Evolutionary conservation across 2,888 invertebrate species (phyloP), one percentile per base, ranked within the genome.

Genomic region (Anagyrus pseudococci): DNA sequence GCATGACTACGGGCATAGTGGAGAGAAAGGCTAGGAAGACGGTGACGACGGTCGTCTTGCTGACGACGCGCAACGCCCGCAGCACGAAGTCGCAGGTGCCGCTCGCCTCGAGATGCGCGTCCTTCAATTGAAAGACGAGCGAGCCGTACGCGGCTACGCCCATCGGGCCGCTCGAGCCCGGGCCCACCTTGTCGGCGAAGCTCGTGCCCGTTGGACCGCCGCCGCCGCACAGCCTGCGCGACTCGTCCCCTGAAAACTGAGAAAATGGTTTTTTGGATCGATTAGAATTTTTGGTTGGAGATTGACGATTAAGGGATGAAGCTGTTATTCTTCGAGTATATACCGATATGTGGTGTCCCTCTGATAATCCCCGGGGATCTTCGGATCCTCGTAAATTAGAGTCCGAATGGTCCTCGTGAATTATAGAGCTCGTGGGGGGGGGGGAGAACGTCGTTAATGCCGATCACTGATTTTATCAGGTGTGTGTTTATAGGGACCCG

Each of bases 51-150:
- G 88, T 90, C 59, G 91, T 91, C 74, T 88, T 88, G 75, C 89
- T 89, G 80, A 91, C 87, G 67, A 91, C 90, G 72, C 85, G 85
- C 50, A 90, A 84, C 0, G 90, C 90, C 63, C 89, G 85, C 77
- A 87, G 87, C 13, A 91, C 86, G 73, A 91, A 91, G 78, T 91
- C 91, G 70, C 89, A 87, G 0, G 88, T 88, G 8, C 89, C 87
- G 1, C 86, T 88, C 0, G 91, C 89, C 74, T 92, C 91, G 82
- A 89, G 85, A 71, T 90, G 90, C 58, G 91, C 91, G 71, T 91
- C 91, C 72, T 91, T 90, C 58, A 92, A 84, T 79, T 91, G 91
- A 75, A 90, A 91, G 41, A 89, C 89, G 70, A 91, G 88, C 2
- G 90, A 90, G 52, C 91, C 91, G 75, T 91, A 91, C 0, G 89